Base-by-base conservation (phyloP, 2,113 vertebrate genomes). In the Channa maculata region DNA sequence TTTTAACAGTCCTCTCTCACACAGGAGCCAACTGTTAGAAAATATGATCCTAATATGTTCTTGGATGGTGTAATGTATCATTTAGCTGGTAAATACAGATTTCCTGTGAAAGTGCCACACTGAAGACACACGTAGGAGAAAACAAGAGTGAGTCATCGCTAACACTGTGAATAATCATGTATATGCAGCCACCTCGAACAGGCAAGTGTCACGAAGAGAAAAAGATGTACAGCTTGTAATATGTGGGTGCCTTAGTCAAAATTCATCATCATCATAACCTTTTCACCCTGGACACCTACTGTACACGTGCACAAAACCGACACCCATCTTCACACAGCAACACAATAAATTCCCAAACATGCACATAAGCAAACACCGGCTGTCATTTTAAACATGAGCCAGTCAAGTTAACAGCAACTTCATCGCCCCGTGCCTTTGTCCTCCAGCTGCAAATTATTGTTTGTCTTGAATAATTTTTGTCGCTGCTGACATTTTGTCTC, bases 131-230 rank as follows among this genome's bases (percentile, higher is more conserved):
- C 71, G 71, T 43, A 46, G 57, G 34, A 57, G 37, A 24, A 68
- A 83, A 87, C 66, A 83, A 68, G 11, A 63, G 45, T 91, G 89
- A 90, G 75, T 90, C 87, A 91, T 74, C 76, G 37, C 36, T 67
- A 55, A 69, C 65, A 49, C 57, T 33, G 52, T 75, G 83, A 79
- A 85, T 77, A 79, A 80, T 70, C 57, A 71, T 62, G 67, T 67
- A 63, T 63, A 57, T 62, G 69, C 70, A 37, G 72, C 71, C 72
- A 79, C 78, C 74, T 85, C 70, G 1, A 75, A 88, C 44, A 70
- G 75, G 79, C 49, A 55, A 62, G 74, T 87, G 86, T 83, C 83
- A 87, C 69, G 46, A 78, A 60, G 65, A 49, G 39, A 3, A 54
- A 65, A 71, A 70, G 38, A 24, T 38, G 59, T 3, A 44, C 61